A percentile compares a stretch with the other conserved stretches of the same genome.
These are phyloP conservation scores for Bryconaethiops microstoma DNA, from an alignment of 2,797 vertebrate genomes.

Conservation along the genomic window DNA sequence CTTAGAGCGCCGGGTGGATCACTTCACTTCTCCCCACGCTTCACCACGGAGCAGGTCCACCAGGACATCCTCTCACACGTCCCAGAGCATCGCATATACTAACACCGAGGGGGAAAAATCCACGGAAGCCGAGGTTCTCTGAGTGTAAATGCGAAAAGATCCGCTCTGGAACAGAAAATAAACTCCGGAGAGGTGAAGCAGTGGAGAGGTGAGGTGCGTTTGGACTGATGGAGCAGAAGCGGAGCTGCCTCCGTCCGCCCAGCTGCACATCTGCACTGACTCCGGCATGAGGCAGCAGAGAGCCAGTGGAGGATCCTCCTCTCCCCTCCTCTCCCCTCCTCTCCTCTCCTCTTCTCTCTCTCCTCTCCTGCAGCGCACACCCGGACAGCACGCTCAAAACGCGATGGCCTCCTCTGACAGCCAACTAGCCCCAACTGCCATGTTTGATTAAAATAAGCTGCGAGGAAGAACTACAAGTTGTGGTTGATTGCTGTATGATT, in stretches of 20 bases:
- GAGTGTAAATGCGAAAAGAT: not conserved
- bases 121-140: not conserved
- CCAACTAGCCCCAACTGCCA: not conserved
- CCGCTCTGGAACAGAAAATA: not conserved
- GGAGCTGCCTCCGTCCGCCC: not conserved
- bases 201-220: not conserved
- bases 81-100: not conserved
- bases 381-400: not conserved
- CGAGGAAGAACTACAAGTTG: not conserved
- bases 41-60: not conserved
- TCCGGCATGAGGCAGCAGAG: not conserved
- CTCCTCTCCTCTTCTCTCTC: not conserved
- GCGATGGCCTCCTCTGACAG: not conserved
- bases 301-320: slow-evolving; percentile 6
- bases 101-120: too few species aligned
- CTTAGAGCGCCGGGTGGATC: not conserved
- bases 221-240: not conserved
- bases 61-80: not conserved
- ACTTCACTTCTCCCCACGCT: slow-evolving; percentile 15
- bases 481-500: too few species aligned
- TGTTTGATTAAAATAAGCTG: not conserved
- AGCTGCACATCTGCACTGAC: slow-evolving; percentile 26
- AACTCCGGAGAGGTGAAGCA: not conserved
- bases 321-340: not conserved
- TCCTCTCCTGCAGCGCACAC: slow-evolving; percentile 20